Evolutionary conservation across 2,113 vertebrate genomes (phyloP).

Genomic region (Petrocephalus zakoni): DNA sequence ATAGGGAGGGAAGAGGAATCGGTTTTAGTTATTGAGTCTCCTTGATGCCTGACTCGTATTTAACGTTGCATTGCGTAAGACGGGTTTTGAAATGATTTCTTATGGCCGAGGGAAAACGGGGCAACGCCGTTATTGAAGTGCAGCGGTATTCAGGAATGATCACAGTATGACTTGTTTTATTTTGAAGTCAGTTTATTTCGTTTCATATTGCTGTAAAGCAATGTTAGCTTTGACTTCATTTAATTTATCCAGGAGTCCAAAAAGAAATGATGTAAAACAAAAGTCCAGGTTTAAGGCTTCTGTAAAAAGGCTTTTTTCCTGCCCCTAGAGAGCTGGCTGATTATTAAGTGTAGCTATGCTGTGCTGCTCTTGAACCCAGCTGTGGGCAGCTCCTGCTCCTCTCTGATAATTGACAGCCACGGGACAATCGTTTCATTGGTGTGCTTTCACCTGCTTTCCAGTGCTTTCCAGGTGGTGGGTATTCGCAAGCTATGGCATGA

Average conservation of each 20-base stretch:
- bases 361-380: background rate
- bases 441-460: background rate
- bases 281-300: background rate
- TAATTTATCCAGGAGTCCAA: background rate
- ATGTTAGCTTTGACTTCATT: background rate
- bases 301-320: background rate
- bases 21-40: constrained; percentile 58
- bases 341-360: background rate
- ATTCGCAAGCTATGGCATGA: background rate
- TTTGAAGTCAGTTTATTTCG: background rate
- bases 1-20: constrained; percentile 52
- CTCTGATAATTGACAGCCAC: background rate
- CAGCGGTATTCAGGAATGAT: background rate
- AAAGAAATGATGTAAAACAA: background rate
- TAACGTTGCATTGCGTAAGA: constrained; percentile 49
- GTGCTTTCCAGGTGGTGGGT: constrained; percentile 24
- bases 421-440: background rate
- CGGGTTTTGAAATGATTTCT: constrained; percentile 37
- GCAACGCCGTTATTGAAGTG: background rate
- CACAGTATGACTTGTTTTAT: background rate
- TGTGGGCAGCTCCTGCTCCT: background rate
- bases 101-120: background rate
- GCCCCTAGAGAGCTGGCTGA: background rate
- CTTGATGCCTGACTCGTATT: constrained; percentile 67
- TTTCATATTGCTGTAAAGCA: background rate